phyloP scores from a whole-genome alignment of 2,113 vertebrate genomes.

The Microtus ochrogaster region DNA sequence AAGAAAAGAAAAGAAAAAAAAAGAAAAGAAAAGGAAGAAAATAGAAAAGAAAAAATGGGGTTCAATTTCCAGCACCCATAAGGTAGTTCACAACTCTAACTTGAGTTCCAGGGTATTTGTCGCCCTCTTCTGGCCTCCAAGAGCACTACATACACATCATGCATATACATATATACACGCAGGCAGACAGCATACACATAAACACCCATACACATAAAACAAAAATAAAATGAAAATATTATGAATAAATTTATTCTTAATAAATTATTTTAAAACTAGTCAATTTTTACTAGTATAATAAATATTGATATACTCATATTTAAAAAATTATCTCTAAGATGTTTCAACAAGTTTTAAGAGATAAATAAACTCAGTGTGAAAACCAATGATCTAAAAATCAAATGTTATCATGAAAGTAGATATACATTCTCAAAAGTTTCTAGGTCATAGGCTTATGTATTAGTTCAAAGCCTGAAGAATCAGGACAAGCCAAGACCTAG shows the following conservation, averaged over 20 bases:
- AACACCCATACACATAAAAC: not conserved
- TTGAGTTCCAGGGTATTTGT: not conserved
- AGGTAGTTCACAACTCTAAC: not conserved
- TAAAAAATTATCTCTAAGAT: not conserved
- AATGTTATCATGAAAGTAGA: constrained; percentile 5
- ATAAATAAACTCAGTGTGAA: not conserved
- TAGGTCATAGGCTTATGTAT: not conserved
- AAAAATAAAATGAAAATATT: not conserved
- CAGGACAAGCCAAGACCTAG: not conserved
- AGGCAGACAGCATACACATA: not conserved
- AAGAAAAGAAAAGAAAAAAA: not conserved
- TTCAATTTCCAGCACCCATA: not conserved
- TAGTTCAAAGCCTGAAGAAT: not conserved
- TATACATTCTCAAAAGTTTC: constrained; percentile 13
- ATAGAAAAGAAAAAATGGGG: not conserved
- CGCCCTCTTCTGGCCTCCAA: not conserved
- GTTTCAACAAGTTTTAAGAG: not conserved
- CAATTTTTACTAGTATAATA: constrained; percentile 25
- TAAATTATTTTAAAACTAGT: constrained; percentile 23
- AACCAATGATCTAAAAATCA: constrained; percentile 19
- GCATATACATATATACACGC: not conserved
- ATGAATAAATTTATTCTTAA: not conserved
- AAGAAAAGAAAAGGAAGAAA: no score
- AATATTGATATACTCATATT: not conserved
- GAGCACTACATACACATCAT: not conserved